Base-by-base conservation (phyloP, 2,113 vertebrate species). In the Petrocephalus zakoni region DNA sequence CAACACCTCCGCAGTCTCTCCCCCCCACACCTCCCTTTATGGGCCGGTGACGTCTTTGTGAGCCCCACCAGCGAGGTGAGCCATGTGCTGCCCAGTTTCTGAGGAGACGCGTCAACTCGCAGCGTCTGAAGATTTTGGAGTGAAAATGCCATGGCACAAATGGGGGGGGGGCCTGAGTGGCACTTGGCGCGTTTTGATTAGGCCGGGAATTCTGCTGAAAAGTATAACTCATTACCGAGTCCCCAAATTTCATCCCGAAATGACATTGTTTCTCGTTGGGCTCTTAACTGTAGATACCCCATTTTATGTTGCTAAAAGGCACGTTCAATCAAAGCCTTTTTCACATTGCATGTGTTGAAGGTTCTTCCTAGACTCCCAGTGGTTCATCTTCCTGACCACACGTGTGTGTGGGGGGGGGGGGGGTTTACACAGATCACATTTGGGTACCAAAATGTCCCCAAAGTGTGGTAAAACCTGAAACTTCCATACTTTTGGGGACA, bases 1-100 rank as follows among this genome's bases (percentile, higher is more conserved):
- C 93, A 91, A 64, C 89, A 72, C 29, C 58, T 90, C 89, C 88
- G 47, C 86, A 89, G 89, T 88, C 90, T 11, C 83, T 55, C 34
- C 47, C 90, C 89, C 87, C 61, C 86, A 90, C 89, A 87, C 90
- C 49, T 56, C 89, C 84, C 46, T 88, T 72, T 56, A 29, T 42
- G 51, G 51, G 37, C 83, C 49, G 9, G 51, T 88, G 52, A 88
- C 87, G 34, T 83, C 75, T 56, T 21, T 25, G 68, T 68, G 29
- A 42, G 51, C 68, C 8, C 19, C 8, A 49, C 37, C 21, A n/a
- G 19, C 17, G 21, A 29, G 58, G 75, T 81, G 88, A 49, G 42
- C 51, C 22, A 19, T n/a, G 34, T 88, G 78, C 53, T 13, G 22
- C 21, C 22, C 51, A 25, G 22, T 84, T 88, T 88, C 55, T 47